These are phyloP conservation scores for Erebia aethiops DNA, from an alignment of 2,888 invertebrate species.

Conservation along the genomic window DNA sequence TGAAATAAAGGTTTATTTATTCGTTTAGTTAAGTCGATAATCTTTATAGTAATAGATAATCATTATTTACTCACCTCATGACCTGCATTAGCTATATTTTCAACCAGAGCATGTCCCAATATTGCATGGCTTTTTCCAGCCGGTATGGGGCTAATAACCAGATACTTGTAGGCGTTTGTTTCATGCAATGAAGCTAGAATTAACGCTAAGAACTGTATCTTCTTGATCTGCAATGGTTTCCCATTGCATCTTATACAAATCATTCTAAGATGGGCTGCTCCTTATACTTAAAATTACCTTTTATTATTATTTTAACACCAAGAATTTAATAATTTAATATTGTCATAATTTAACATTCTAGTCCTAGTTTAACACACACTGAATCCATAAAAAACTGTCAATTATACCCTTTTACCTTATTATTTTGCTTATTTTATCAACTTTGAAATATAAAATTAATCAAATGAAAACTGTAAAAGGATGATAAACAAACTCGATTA, in stretches of 20 bases:
- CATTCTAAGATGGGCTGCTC: too few species aligned
- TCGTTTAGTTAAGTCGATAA: background rate
- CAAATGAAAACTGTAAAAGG: too few species aligned
- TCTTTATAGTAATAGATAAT: background rate
- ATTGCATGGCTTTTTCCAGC: conserved; percentile 49
- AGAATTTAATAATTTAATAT: too few species aligned
- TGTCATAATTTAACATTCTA: too few species aligned
- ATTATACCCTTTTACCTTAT: too few species aligned
- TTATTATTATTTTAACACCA: too few species aligned
- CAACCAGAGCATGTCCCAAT: conserved; percentile 55
- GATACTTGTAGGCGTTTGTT: conserved; percentile 39
- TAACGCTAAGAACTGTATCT: background rate
- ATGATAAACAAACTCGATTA: too few species aligned
- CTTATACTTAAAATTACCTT: too few species aligned
- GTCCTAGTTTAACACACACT: too few species aligned
- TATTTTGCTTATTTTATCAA: too few species aligned
- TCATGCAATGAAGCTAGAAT: background rate
- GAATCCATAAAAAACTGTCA: too few species aligned
- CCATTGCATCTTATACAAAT: background rate
- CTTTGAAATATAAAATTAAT: too few species aligned
- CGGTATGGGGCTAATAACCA: conserved; percentile 56
- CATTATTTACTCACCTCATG: conserved; percentile 52
- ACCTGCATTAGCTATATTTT: conserved; percentile 51
- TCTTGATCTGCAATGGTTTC: background rate
- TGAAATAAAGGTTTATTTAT: background rate